Evolutionary conservation across 1,140 invertebrate genomes (phyloP).

Genomic region (Dinoponera quadriceps): DNA sequence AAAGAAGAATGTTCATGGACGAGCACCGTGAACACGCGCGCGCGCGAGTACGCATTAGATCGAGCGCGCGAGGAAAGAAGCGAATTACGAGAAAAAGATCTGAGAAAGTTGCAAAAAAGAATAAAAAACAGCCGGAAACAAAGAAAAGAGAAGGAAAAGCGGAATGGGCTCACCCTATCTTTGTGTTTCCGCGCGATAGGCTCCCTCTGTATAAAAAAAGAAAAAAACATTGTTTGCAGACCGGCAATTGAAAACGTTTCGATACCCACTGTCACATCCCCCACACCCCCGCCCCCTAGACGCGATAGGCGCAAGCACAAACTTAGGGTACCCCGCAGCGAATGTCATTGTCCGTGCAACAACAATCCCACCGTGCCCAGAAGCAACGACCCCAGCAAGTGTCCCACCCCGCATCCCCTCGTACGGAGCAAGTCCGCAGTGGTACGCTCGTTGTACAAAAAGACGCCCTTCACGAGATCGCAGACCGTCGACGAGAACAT

Average conservation of each 20-base stretch:
- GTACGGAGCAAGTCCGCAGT: constrained; percentile 86
- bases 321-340: constrained; percentile 85
- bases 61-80: constrained; percentile 74
- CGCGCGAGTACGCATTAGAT: constrained; percentile 34
- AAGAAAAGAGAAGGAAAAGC: constrained; percentile 31
- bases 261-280: constrained; percentile 85
- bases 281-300: constrained; percentile 83
- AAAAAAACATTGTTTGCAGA: constrained; percentile 85
- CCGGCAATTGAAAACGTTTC: constrained; percentile 86
- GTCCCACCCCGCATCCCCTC: constrained; percentile 82
- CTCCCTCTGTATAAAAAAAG: constrained; percentile 73
- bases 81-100: constrained; percentile 42
- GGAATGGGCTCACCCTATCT: constrained; percentile 66
- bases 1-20: too few species aligned
- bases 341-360: constrained; percentile 83
- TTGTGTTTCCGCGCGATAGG: constrained; percentile 75
- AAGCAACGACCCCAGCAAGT: constrained; percentile 80
- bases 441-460: constrained; percentile 85
- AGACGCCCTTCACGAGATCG: constrained; percentile 84
- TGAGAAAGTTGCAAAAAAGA: constrained; percentile 16
- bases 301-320: constrained; percentile 86
- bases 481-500: constrained; percentile 84
- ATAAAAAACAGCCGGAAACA: constrained; percentile 15
- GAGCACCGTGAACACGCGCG: too few species aligned
- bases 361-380: constrained; percentile 74